Evolutionary conservation across 2,797 vertebrate genomes (phyloP), one percentile per base, ranked within the genome.

Genomic region (Hemibagrus guttatus): DNA sequence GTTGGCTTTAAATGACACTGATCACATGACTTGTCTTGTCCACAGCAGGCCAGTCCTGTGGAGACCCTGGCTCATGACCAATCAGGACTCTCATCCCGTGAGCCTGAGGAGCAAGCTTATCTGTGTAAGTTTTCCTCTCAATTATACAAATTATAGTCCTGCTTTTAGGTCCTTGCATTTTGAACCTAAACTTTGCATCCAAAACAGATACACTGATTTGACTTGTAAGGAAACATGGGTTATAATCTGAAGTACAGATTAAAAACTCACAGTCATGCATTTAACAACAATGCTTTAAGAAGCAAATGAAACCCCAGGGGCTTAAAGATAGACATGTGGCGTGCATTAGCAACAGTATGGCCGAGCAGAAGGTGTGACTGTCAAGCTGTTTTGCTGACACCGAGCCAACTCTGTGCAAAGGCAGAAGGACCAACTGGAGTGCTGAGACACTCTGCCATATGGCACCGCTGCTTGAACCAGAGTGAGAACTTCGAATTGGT

Each of bases 41-140:
- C 76, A 84, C 91, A 93, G 94, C 85, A 72, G 78, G 85, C 42
- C 87, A 4, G 90, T 90, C 26, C 92, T 96, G 81, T 97, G 97
- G 96, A 96, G 97, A 91, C 96, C 96, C 0, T 97, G 97, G 97
- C 89, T 97, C 72, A 87, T 91, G 81, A 91, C 61, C 81, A 76
- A 90, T 63, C 92, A 88, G 76, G 93, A 94, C n/a, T 39, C 12
- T 13, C 61, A 78, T 0, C 63, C n/a, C 31, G 42, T 2, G 74
- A 84, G 0, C 76, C 86, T 58, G 28, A 91, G 84, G 39, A 91
- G 76, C 84, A 92, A 83, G 31, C 86, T 0, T 0, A 84, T 92
- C 66, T 90, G 82, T 17, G 96, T 96, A 93, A 95, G 96, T 96
- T 78, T 82, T 54, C 31, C 11, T 64, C 39, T 52, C 4, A 28